Evolutionary conservation across 2,113 vertebrate genomes (phyloP), one percentile per base, ranked within the genome.

Genomic region (Butastur rufipennis): DNA sequence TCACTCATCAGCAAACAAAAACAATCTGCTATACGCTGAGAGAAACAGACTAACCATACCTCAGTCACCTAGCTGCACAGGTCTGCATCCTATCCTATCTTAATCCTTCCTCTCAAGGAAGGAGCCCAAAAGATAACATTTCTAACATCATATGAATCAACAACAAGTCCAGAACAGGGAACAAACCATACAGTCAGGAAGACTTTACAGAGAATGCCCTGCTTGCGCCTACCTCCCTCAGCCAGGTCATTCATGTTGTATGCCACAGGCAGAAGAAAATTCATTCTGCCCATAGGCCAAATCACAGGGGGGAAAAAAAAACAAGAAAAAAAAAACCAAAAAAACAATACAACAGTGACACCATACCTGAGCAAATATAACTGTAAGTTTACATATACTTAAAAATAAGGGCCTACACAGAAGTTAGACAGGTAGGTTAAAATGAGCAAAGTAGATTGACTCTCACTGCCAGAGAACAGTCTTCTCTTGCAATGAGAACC

Each of bases 361-460:
- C 16, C 21, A 43, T 0, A 0, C 3, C 56, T 31, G 10, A 88
- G 40, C 23, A 79, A 90, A 85, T 7, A 74, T 0, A 75, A 62
- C 22, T 36, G 34, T 18, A 52, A 43, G 4, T 71, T 56, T 15
- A 75, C 7, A 48, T 1, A 11, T 1, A 47, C 17, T 59, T 59
- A n/a, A 78, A 77, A 72, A 47, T 29, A 62, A 53, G 20, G 11
- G 47, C 31, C 16, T 25, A 29, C 27, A 45, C 4, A 43, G 31
- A 77, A 88, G 13, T 73, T 15, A 67, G 55, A 72, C 8, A 78
- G 11, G 42, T 15, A 59, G 27, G 32, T 63, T 78, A 73, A 94
- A 77, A 81, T 23, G 43, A 48, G 6, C 42, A 23, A 67, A 81
- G 67, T 0, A 45, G 17, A 38, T 5, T n/a, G 58, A 66, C 25